Percentiles rank a stretch among this genome's conserved stretches.
phyloP scores from a whole-genome alignment of 2,888 invertebrate species.

The Hydriomena furcata region DNA sequence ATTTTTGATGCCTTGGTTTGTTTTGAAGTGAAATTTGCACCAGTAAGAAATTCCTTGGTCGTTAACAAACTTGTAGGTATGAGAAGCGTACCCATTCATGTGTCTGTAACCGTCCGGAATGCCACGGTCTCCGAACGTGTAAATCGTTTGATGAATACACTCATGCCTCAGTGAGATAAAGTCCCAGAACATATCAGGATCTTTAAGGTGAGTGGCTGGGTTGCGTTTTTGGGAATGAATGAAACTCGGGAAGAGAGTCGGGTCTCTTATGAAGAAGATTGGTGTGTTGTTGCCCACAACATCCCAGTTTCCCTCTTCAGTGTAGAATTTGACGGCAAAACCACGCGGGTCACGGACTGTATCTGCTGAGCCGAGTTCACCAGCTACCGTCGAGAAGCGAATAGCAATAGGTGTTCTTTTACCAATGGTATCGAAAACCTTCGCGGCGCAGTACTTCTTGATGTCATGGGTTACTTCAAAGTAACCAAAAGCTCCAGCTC shows the following conservation, averaged over 20 bases:
- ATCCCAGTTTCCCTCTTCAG: conserved; percentile 97
- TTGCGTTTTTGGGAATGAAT: conserved; percentile 99
- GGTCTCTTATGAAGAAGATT: conserved; percentile 96
- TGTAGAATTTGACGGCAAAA: conserved; percentile 97
- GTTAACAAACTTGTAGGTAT: conserved; percentile 96
- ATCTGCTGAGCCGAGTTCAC: conserved; percentile 95
- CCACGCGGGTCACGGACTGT: conserved; percentile 96
- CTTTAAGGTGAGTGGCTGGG: conserved; percentile 95
- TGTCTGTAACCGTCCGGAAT: conserved; percentile 95
- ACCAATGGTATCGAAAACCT: conserved; percentile 89
- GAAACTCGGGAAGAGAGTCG: conserved; percentile 95
- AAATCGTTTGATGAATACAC: conserved; percentile 91
- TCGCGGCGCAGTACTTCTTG: conserved; percentile 90
- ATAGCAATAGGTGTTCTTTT: conserved; percentile 91
- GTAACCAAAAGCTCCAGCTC: conserved; percentile 94
- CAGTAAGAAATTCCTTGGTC: conserved; percentile 88
- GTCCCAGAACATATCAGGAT: conserved; percentile 98
- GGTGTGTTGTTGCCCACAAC: conserved; percentile 97
- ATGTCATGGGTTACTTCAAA: conserved; percentile 96
- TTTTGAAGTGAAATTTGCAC: conserved; percentile 97
- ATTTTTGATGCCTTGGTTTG: conserved; percentile 96
- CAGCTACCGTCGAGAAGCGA: conserved; percentile 93
- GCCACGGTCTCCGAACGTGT: conserved; percentile 96
- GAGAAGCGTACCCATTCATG: conserved; percentile 98
- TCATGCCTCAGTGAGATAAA: conserved; percentile 95